A percentile compares a stretch with the other conserved stretches of the same genome.
phyloP scores from a whole-genome alignment of 2,113 vertebrate species.

The Pelecanoides urinatrix region DNA sequence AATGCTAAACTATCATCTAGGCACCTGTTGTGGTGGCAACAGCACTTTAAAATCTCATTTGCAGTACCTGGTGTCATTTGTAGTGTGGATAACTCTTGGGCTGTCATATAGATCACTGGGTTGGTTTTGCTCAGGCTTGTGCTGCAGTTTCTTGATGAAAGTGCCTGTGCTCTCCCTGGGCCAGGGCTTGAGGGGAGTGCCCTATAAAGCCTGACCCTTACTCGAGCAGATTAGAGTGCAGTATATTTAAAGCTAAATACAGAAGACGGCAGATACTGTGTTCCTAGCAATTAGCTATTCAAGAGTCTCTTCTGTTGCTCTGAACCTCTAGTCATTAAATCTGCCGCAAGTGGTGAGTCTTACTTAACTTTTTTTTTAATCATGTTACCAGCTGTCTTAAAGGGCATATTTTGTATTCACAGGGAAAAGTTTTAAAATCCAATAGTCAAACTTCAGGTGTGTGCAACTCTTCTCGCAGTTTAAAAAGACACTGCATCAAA shows the following conservation, averaged over 20 bases:
- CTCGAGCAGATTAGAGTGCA: constrained; percentile 45
- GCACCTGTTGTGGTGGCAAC: not conserved
- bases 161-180: not conserved
- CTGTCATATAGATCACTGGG: not conserved
- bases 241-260: constrained; percentile 69
- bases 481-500: not conserved
- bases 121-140: not conserved
- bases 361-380: not conserved
- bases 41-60: not conserved
- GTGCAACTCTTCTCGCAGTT: not conserved
- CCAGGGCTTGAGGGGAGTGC: constrained; percentile 2
- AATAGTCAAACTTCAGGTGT: not conserved
- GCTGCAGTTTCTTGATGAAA: not conserved
- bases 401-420: not conserved
- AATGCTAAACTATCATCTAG: not conserved
- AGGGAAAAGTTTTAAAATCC: not conserved
- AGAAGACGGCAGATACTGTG: constrained; percentile 50
- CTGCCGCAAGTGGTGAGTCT: not conserved
- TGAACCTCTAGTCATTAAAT: not conserved
- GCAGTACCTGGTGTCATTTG: not conserved
- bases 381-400: not conserved
- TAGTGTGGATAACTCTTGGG: not conserved
- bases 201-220: constrained; percentile 68
- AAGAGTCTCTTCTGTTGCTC: not conserved
- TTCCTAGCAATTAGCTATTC: constrained; percentile 61